Conservation (phyloP, 2,888 invertebrate species). For the Masnerella sp. region DNA sequence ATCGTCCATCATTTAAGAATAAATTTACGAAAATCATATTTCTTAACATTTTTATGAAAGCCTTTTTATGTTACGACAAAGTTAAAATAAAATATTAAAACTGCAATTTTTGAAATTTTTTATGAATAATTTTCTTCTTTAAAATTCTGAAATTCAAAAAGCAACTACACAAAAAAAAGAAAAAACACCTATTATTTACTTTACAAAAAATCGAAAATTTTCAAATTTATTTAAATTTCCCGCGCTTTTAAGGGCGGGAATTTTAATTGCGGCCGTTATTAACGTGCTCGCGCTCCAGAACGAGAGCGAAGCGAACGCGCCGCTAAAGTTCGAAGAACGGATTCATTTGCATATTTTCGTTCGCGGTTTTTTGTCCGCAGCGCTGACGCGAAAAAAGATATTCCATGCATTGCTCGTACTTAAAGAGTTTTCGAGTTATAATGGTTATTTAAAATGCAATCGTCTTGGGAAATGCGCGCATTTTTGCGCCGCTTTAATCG, state of each 20-base stretch:
- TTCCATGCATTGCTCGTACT: constrained; percentile 16
- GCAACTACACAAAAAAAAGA: too few species aligned
- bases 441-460: constrained; percentile 16
- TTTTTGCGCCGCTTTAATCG: neutral
- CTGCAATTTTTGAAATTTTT: too few species aligned
- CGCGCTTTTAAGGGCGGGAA: constrained; percentile 61
- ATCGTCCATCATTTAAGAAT: too few species aligned
- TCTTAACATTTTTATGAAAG: too few species aligned
- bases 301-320: constrained; percentile 53
- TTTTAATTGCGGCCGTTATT: constrained; percentile 66
- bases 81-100: too few species aligned
- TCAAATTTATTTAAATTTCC: too few species aligned
- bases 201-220: too few species aligned
- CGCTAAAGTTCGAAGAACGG: constrained; percentile 29
- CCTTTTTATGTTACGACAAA: too few species aligned
- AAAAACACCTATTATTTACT: too few species aligned
- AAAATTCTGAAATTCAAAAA: too few species aligned
- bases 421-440: constrained; percentile 8
- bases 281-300: constrained; percentile 56
- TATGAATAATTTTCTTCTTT: too few species aligned
- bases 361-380: constrained; percentile 19
- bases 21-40: too few species aligned
- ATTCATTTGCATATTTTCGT: constrained; percentile 54
- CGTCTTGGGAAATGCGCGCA: neutral
- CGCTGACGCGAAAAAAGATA: constrained; percentile 12